Conservation (phyloP, 2,888 invertebrate species). For the Caenorhabditis sp. region DNA sequence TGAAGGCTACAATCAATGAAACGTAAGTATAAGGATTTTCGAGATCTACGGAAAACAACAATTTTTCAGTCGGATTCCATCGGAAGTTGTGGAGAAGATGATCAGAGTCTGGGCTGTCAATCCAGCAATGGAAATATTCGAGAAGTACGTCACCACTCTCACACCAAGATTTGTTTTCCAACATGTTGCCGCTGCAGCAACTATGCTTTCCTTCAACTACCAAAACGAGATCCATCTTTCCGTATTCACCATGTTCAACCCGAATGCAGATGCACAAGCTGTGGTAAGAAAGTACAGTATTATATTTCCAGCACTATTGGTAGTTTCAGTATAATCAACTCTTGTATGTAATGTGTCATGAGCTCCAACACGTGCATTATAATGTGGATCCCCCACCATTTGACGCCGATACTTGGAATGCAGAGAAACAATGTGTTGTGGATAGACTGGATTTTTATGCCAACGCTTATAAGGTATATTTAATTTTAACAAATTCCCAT, state of each 20-base stretch:
- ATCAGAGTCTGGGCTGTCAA: slow-evolving; percentile 42
- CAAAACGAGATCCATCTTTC: slow-evolving; percentile 49
- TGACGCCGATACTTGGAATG: slow-evolving; percentile 12
- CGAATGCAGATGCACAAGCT: slow-evolving; percentile 4
- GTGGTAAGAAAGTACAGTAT: slow-evolving; percentile 9
- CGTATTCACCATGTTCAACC: slow-evolving; percentile 48
- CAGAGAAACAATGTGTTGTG: slow-evolving; percentile 48
- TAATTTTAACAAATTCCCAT: not conserved
- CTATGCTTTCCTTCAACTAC: slow-evolving; percentile 54
- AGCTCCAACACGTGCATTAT: slow-evolving; percentile 49
- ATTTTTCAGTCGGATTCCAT: slow-evolving; percentile 12
- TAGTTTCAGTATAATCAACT: slow-evolving; percentile 40
- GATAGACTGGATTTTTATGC: slow-evolving; percentile 22
- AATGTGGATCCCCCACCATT: slow-evolving; percentile 50
- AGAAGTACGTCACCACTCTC: slow-evolving; percentile 46
- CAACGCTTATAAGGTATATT: slow-evolving; percentile 7
- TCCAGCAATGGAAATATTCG: slow-evolving; percentile 45
- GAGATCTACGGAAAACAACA: no score
- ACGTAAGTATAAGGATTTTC: slow-evolving; percentile 22
- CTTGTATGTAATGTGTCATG: slow-evolving; percentile 50
- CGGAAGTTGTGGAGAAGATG: slow-evolving; percentile 25
- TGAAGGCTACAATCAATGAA: slow-evolving; percentile 37
- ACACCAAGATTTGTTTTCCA: slow-evolving; percentile 55
- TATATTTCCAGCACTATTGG: not conserved
- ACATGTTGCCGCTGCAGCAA: slow-evolving; percentile 37